Evolutionary conservation across 2,888 invertebrate species (phyloP).

Genomic region (Lapara coniferarum): DNA sequence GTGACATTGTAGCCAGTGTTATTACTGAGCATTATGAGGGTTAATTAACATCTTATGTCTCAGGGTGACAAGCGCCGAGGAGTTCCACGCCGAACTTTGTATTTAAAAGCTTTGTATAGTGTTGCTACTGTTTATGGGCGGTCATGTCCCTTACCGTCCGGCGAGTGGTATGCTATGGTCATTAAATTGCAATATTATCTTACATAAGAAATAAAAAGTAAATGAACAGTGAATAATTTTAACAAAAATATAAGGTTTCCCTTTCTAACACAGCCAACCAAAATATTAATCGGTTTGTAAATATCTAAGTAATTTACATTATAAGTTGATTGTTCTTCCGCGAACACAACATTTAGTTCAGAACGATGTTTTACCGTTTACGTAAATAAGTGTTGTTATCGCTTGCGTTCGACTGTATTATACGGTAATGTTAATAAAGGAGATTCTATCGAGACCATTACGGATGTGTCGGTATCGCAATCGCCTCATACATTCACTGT

Average conservation of each 20-base stretch:
- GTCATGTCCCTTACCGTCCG: no score
- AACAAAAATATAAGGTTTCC: background rate
- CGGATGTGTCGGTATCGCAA: slow-evolving; percentile 27
- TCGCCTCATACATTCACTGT: slow-evolving; percentile 3
- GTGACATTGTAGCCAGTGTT: no score
- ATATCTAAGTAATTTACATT: background rate
- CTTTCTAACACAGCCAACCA: no score
- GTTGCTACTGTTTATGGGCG: no score
- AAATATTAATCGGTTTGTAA: background rate
- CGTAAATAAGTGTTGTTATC: background rate
- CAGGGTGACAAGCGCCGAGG: no score
- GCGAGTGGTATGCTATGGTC: no score
- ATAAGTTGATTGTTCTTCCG: background rate
- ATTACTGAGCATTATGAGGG: no score
- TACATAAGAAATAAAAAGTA: no score
- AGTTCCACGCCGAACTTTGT: no score
- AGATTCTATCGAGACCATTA: slow-evolving; percentile 38
- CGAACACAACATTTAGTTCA: background rate
- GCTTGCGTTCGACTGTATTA: background rate
- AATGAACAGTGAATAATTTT: background rate
- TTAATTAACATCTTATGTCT: no score
- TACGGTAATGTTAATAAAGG: slow-evolving; percentile 11
- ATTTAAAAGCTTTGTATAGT: no score
- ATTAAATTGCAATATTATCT: no score
- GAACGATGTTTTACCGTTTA: background rate